A percentile compares a stretch with the other conserved stretches of the same genome.
Evolutionary conservation across 37 sponge, comb jelly and placozoan genomes (phyloP).

Genomic region (Beroe forskalii): DNA sequence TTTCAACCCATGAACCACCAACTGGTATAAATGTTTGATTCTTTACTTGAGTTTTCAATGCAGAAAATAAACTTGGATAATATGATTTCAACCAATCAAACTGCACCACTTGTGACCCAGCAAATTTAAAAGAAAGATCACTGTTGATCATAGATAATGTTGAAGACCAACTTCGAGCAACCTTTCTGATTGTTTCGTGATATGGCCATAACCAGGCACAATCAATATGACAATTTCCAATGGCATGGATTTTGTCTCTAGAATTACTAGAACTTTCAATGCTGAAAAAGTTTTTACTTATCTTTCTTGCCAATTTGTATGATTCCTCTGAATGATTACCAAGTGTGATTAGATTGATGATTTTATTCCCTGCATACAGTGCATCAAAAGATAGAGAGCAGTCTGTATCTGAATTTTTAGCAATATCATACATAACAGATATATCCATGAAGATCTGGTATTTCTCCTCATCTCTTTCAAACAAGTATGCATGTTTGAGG

Average conservation of each 20-base stretch:
- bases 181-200: constrained; percentile 76
- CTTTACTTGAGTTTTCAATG: constrained; percentile 60
- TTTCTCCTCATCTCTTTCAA: constrained; percentile 68
- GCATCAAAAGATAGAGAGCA: constrained; percentile 71
- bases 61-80: constrained; percentile 71
- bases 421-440: constrained; percentile 67
- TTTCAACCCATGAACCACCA: constrained; percentile 83
- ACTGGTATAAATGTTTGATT: constrained; percentile 71
- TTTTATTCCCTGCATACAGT: constrained; percentile 75
- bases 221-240: constrained; percentile 82
- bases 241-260: constrained; percentile 70
- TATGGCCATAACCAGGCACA: constrained; percentile 84
- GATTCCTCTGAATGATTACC: constrained; percentile 11
- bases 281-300: not conserved
- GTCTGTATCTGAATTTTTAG: constrained; percentile 65
- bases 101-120: constrained; percentile 78
- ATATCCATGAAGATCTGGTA: constrained; percentile 72
- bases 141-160: constrained; percentile 71
- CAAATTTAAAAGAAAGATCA: constrained; percentile 69
- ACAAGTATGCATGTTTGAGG: constrained; percentile 67
- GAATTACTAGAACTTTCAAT: not conserved
- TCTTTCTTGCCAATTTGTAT: constrained; percentile 6
- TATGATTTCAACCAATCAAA: constrained; percentile 74
- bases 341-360: constrained; percentile 65
- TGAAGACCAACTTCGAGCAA: constrained; percentile 78